Base-by-base conservation (phyloP, 2,113 vertebrate genomes). In the Prietella phreatophila region DNA sequence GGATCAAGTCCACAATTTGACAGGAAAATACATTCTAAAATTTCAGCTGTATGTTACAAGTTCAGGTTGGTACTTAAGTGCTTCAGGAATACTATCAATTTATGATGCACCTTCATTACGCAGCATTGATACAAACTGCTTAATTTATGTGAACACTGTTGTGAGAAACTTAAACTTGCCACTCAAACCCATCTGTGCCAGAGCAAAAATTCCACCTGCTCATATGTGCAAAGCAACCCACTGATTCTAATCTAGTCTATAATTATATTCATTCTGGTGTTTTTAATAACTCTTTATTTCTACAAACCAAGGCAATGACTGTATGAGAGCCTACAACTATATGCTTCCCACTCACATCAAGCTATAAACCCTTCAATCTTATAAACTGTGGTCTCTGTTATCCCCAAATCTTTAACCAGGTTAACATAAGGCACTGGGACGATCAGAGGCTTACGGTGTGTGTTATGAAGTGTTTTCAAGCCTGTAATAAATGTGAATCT, bases 391-490 rank as follows among this genome's bases (percentile, higher is more conserved):
- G 76, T 27, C n/a, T 39, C 20, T 27, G 50, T 69, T 69, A 87
- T 82, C 78, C 78, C 67, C 50, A 39, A 27, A 71, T 88, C 89
- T 88, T 86, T 75, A 86, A 58, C n/a, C 63, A 83, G 87, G 87
- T 84, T 88, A 90, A 90, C 63, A 85, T 69, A 84, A 83, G 88
- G 78, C 85, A 88, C 76, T 76, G 30, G 15, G 86, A 88, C 71
- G 69, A 80, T 86, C 83, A 86, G 85, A 84, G 55, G 84, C 84
- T 88, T 83, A 84, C 53, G 20, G 82, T 63, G 50, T 84, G 84
- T 84, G 86, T 84, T 86, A 86, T 67, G 15, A 88, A 88, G 89
- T 84, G 75, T 81, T 71, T 88, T 90, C 83, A 88, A 88, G 84
- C 56, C 85, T 86, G 84, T 88, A 83, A 88, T 86, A 85, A 88